Percentiles rank a stretch among this genome's conserved stretches.
phyloP scores from a whole-genome alignment of 2,113 vertebrate genomes.

The Rhinopomastus cyanomelas region DNA sequence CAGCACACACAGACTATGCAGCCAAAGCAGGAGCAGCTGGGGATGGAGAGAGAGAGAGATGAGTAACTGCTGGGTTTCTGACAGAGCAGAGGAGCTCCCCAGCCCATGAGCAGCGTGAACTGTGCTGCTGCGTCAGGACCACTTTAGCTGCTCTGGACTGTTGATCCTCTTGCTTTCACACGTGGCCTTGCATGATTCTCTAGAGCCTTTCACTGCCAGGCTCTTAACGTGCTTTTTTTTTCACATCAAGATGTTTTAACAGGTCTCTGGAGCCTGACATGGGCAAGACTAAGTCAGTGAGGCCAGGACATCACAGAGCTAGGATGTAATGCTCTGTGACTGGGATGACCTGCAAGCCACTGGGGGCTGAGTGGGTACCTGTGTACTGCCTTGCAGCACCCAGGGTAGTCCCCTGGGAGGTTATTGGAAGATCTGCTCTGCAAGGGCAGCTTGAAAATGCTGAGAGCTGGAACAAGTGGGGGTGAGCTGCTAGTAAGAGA shows the following conservation, averaged over 20 bases:
- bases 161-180: background rate
- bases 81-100: background rate
- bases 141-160: background rate
- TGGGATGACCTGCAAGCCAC: background rate
- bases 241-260: background rate
- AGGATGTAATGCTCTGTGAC: too few species aligned
- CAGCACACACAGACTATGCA: background rate
- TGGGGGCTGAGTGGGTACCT: background rate
- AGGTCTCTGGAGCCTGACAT: background rate
- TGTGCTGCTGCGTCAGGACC: accelerated
- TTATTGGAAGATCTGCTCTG: background rate
- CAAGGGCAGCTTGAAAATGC: background rate
- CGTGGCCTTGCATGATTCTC: accelerated
- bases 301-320: background rate
- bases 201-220: background rate
- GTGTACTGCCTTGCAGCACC: accelerated
- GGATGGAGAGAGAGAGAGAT: background rate
- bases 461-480: background rate
- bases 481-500: background rate
- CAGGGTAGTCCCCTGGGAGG: background rate
- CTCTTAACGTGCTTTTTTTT: background rate
- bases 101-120: accelerated
- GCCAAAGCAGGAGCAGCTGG: background rate
- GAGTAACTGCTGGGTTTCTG: background rate
- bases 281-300: background rate